These are phyloP conservation scores for Eupleurogrammus muticus DNA, from an alignment of 2,797 vertebrate genomes.

Conservation along the genomic window DNA sequence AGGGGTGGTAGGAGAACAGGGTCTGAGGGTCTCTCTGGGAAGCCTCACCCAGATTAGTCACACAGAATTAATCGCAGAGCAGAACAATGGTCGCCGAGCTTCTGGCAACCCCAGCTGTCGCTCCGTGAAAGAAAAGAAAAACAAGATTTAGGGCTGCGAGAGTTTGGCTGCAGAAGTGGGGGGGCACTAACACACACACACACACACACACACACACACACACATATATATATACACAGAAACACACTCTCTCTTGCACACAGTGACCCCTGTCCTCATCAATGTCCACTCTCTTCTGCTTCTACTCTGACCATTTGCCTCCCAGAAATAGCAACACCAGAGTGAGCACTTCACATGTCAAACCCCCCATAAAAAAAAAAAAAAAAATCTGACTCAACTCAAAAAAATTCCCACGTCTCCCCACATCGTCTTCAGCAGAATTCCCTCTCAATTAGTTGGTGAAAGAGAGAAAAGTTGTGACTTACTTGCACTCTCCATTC, in stretches of 20 bases:
- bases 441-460: not conserved
- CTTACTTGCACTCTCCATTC: conserved; percentile 92
- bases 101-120: conserved; percentile 98
- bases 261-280: conserved; percentile 80
- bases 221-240: conserved; percentile 14
- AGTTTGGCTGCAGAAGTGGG: conserved; percentile 82
- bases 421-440: not conserved
- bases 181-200: conserved; percentile 65
- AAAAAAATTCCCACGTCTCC: conserved; percentile 27
- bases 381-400: conserved; percentile 42
- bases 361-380: too few species aligned
- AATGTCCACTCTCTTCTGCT: conserved; percentile 87
- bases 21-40: conserved; percentile 92
- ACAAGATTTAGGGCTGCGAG: conserved; percentile 94
- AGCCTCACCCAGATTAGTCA: conserved; percentile 98
- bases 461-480: conserved; percentile 31
- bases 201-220: conserved; percentile 19
- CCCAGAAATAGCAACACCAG: conserved; percentile 68
- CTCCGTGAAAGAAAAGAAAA: conserved; percentile 93
- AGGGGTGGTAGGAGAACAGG: conserved; percentile 74
- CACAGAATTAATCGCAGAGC: conserved; percentile 94
- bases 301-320: conserved; percentile 61
- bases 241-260: conserved; percentile 13
- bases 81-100: conserved; percentile 93
- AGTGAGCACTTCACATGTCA: conserved; percentile 60